Percentiles rank a stretch among this genome's conserved stretches.
phyloP scores from a whole-genome alignment of 2,797 vertebrate species.

The Ctenopoma multispine region DNA sequence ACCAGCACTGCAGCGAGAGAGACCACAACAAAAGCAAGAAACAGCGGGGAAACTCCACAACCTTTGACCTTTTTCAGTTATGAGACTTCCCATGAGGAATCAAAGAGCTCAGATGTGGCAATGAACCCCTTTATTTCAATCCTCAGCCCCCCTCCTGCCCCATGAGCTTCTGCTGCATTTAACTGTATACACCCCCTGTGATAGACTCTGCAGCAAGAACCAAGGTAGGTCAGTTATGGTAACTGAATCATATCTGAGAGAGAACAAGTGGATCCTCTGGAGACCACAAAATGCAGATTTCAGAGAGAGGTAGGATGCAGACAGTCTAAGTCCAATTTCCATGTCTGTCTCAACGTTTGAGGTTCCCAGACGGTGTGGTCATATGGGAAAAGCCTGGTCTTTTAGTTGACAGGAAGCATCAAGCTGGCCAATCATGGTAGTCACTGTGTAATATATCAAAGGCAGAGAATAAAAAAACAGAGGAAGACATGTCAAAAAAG shows the following conservation, averaged over 20 bases:
- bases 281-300: conserved; percentile 42
- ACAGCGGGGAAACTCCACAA: conserved; percentile 58
- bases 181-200: conserved; percentile 9
- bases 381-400: conserved; percentile 42
- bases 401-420: conserved; percentile 45
- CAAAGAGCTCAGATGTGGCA: conserved; percentile 70
- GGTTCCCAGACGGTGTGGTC: conserved; percentile 64
- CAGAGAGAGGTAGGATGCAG: conserved; percentile 40
- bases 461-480: conserved; percentile 53
- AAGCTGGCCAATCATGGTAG: conserved; percentile 38
- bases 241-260: conserved; percentile 59
- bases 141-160: conserved; percentile 19
- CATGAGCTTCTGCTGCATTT: conserved; percentile 37
- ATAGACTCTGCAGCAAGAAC: conserved; percentile 27
- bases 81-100: conserved; percentile 61
- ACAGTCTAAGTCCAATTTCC: conserved; percentile 63
- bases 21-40: conserved; percentile 69
- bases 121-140: conserved; percentile 50
- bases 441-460: conserved; percentile 61
- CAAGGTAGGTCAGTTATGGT: conserved; percentile 35
- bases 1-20: conserved; percentile 53
- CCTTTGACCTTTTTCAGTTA: conserved; percentile 66
- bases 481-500: conserved; percentile 59
- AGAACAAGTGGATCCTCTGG: conserved; percentile 43
- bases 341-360: conserved; percentile 53